A percentile compares a stretch with the other conserved stretches of the same genome.
Conservation (phyloP, 2,797 vertebrate genomes). For the Zenarchopterus dispar region DNA sequence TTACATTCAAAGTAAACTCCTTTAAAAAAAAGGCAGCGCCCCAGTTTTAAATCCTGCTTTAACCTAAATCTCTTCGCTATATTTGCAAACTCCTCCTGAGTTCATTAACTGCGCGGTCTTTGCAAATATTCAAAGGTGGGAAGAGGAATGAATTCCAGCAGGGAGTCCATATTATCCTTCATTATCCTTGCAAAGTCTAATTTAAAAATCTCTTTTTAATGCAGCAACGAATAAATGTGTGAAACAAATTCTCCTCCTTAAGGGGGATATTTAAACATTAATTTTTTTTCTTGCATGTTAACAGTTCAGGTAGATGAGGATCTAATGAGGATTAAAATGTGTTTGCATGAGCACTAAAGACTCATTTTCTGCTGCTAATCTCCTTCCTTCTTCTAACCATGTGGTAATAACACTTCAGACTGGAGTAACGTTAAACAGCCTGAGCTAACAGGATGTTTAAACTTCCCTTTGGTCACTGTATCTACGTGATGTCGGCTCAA, state of each 20-base stretch:
- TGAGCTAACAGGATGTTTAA: conserved; percentile 2
- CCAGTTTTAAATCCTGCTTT: conserved; percentile 30
- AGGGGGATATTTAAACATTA: conserved; percentile 35
- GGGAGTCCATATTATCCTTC: conserved; percentile 49
- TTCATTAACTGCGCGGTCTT: conserved; percentile 37
- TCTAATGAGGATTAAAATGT: conserved; percentile 39
- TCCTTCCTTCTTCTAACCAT: conserved; percentile 7
- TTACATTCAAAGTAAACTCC: conserved; percentile 16
- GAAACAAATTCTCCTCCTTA: conserved; percentile 30
- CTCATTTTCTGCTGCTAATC: conserved; percentile 14
- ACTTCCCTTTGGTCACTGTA: background rate
- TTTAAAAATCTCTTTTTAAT: conserved; percentile 55
- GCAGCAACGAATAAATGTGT: conserved; percentile 37
- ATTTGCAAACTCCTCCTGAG: conserved; percentile 32
- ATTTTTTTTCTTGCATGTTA: conserved; percentile 48
- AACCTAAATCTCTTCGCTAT: conserved; percentile 34
- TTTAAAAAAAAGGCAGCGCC: conserved; percentile 1
- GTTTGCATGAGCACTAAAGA: conserved; percentile 32
- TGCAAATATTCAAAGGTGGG: conserved; percentile 39
- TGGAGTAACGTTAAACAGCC: background rate
- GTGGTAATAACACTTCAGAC: conserved; percentile 4
- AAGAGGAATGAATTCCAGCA: conserved; percentile 29
- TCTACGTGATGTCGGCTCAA: background rate
- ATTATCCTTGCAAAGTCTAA: conserved; percentile 48
- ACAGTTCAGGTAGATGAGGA: conserved; percentile 42